Base-by-base conservation (phyloP, 30 jellyfish, hydroid and myxozoan genomes). In the Aurelia aurita region DNA sequence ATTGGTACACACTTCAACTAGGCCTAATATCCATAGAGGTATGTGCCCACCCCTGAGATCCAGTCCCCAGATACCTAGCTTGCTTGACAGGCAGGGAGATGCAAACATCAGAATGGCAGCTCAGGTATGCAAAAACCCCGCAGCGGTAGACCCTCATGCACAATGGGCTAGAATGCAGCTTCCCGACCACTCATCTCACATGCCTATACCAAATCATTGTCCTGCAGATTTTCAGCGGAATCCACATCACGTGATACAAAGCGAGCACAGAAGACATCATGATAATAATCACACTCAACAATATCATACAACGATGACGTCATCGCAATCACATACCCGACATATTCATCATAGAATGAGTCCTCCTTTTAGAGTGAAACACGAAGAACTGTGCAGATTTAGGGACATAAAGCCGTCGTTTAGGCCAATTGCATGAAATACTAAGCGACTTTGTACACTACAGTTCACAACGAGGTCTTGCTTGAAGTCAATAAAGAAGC, bases 351-450 rank as follows among this genome's bases (percentile, higher is more conserved):
- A 77, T 51, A n/a, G 34, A 8, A 55, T 55, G 67, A 55, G 29
- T 3, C 25, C 25, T 19, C 67, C 12, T 22, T 22, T 55, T 60
- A 68, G 39, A 18, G 63, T 11, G 22, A 77, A 77, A 23, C 70
- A 60, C 34, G 88, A 77, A 34, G 88, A 77, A 27, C 10, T 59
- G 54, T 59, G 79, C 35, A 62, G 79, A 62, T 60, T 60, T 21
- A 59, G 79, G 25, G 79, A 77, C 55, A 59, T 63, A 20, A 77
- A 77, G 20, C 79, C 57, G 21, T 12, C 21, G 26, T 67, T 67
- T 45, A 67, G 79, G 79, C 79, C 79, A 1, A 34, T 67, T 26
- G 58, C 58, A 10, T 67, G 58, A 67, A 67, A 25, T 31, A 22
- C 0, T 18, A 3, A 22, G 39, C 15, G 5, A n/a, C 31, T 35